Conservation (phyloP, 2,113 vertebrate genomes). For the Pandion haliaetus region DNA sequence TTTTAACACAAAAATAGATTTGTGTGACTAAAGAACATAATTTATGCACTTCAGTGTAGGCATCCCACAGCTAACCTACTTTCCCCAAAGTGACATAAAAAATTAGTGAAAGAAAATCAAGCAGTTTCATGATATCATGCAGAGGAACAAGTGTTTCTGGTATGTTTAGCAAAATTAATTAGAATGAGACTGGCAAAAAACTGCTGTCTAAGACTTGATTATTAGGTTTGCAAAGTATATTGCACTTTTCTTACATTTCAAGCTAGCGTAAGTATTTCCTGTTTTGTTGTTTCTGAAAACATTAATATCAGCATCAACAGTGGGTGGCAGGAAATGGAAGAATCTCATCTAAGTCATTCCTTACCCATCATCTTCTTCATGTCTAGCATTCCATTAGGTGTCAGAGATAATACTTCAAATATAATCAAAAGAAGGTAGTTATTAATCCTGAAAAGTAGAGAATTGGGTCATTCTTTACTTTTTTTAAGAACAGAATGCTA, state of each 20-base stretch:
- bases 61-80: constrained; percentile 48
- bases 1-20: constrained; percentile 11
- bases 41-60: background rate
- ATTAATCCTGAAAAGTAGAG: background rate
- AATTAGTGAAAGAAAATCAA: constrained; percentile 49
- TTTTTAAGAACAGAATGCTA: background rate
- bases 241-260: background rate
- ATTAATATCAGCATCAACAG: background rate
- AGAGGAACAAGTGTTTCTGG: constrained; percentile 29
- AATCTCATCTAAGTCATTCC: background rate
- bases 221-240: background rate
- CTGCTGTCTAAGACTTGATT: background rate
- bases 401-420: background rate
- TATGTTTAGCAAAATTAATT: constrained; percentile 32
- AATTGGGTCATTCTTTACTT: constrained; percentile 12
- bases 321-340: background rate
- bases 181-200: background rate
- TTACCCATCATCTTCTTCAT: background rate
- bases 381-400: background rate
- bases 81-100: constrained; percentile 31
- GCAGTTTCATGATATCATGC: constrained; percentile 20
- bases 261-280: background rate
- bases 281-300: background rate
- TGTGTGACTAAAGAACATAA: background rate
- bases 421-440: background rate